Conservation (phyloP, 2,113 vertebrate species). For the Cisticola juncidis region DNA sequence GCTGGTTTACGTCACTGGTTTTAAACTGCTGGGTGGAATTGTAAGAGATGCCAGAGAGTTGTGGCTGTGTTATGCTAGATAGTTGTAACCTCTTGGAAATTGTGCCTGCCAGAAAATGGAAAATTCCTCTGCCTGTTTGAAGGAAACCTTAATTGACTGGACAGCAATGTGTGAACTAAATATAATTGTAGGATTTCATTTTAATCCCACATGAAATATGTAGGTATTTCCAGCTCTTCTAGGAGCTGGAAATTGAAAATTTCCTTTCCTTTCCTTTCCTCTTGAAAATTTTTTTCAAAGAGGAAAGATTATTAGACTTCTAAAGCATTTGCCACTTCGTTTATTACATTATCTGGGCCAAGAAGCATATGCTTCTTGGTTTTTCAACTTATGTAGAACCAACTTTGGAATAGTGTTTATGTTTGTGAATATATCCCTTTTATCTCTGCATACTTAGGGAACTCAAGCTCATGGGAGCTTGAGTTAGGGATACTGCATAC, state of each 20-base stretch:
- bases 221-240: background rate
- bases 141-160: background rate
- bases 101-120: background rate
- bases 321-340: background rate
- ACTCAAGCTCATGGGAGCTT: too few species aligned
- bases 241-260: too few species aligned
- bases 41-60: background rate
- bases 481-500: too few species aligned
- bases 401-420: background rate
- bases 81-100: background rate
- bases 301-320: background rate
- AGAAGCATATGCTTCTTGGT: background rate
- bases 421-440: background rate
- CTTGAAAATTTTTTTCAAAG: background rate
- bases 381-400: background rate
- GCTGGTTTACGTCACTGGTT: background rate
- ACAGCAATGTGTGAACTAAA: background rate
- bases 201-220: background rate
- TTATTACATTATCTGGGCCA: background rate
- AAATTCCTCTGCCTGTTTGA: background rate
- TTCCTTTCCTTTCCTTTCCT: too few species aligned
- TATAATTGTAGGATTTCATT: background rate
- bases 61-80: background rate
- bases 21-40: background rate
- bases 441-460: background rate